phyloP scores from a whole-genome alignment of 1,140 invertebrate genomes.

The Pogonomyrmex californicus region DNA sequence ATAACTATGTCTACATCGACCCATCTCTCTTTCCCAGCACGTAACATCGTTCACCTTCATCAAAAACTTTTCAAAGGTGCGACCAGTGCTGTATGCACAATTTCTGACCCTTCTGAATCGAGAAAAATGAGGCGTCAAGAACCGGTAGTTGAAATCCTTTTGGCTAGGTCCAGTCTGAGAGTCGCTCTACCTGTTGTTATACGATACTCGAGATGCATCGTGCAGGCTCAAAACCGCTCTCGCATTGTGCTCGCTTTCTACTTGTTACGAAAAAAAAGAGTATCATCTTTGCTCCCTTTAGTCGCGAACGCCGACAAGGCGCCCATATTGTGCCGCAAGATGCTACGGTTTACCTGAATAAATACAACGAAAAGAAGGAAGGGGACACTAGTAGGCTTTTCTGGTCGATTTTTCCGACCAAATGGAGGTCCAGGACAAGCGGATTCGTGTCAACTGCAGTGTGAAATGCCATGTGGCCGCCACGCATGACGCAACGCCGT shows the following conservation, averaged over 20 bases:
- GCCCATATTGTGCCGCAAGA: neutral
- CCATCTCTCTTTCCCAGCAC: neutral
- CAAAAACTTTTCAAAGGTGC: conserved; percentile 24
- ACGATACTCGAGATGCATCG: conserved; percentile 74
- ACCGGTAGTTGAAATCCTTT: conserved; percentile 75
- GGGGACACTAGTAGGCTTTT: neutral
- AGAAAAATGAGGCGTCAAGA: conserved; percentile 58
- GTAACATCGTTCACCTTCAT: conserved; percentile 22
- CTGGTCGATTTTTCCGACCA: conserved; percentile 26
- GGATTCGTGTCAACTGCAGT: conserved; percentile 77
- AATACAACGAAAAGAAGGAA: neutral
- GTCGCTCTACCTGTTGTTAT: conserved; percentile 77
- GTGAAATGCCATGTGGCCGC: conserved; percentile 77
- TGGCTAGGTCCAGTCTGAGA: conserved; percentile 60
- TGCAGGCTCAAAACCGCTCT: conserved; percentile 69
- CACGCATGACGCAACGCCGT: conserved; percentile 60
- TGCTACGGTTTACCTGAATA: neutral
- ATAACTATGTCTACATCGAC: neutral
- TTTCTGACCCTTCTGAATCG: conserved; percentile 35
- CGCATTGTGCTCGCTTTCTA: conserved; percentile 29
- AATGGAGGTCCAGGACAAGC: neutral
- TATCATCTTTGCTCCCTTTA: conserved; percentile 62
- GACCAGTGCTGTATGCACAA: neutral
- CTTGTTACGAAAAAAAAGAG: conserved; percentile 35
- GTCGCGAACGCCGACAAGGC: conserved; percentile 28